Evolutionary conservation across 2,797 vertebrate genomes (phyloP), one percentile per base, ranked within the genome.

Genomic region (Botia kubotai): DNA sequence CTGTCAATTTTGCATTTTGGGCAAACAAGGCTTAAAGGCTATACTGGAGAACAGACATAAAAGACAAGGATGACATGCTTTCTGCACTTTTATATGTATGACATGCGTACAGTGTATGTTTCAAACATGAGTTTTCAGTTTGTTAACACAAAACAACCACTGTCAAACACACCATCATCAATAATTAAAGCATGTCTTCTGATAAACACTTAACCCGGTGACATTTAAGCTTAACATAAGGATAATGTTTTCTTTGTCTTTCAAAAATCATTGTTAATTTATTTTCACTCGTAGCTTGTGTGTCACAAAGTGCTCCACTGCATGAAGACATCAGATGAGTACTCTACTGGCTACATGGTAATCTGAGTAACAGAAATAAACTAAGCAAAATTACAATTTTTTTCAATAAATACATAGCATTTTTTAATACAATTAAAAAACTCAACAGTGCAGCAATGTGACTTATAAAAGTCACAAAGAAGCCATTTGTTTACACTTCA

Each of bases 1-100:
- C 14, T 33, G 50, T 52, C 26, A 29, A 73, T 60, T 3, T 21
- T 75, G 23, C 50, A 75, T 36, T 75, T 65, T 75, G 23, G 48
- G 57, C 43, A 75, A 63, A 75, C 73, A 65, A 65, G 46, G 2
- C 4, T 52, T 52, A 52, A 14, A 52, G 29, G 29, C 4, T 60
- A 16, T 58, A 46, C 52, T 26, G 11, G 10, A 57, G 3, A 60
- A 33, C 33, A 60, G 12, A 60, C 39, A 33, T n/a, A 33, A 50
- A 21, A 29, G 21, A 48, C 53, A 1, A 26, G 6, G 17, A 70
- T 33, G 6, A 60, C 58, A 19, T 23, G 43, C 71, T 46, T 60
- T 58, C 12, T 55, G 26, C 11, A 72, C n/a, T 29, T 58, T 53
- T 36, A 52, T 19, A 46, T 16, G 60, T 65, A 19, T 66, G 74